Conservation (phyloP, 1,140 invertebrate genomes). For the Eupeodes corollae region DNA sequence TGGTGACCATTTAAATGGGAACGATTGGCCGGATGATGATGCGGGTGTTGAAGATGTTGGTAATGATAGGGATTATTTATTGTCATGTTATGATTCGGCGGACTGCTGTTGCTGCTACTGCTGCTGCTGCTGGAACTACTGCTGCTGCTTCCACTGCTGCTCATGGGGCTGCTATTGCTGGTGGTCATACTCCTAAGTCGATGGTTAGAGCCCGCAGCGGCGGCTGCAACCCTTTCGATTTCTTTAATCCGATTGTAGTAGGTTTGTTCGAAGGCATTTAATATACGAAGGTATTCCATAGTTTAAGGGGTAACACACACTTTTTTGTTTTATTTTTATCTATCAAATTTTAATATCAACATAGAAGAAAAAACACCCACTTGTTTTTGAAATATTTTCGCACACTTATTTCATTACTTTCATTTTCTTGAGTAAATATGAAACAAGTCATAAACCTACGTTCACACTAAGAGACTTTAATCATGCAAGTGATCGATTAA, state of each 20-base stretch:
- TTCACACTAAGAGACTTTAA: too few species aligned
- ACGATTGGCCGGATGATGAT: constrained; percentile 5
- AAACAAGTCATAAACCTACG: too few species aligned
- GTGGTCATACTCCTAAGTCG: constrained; percentile 5
- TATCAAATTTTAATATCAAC: not conserved
- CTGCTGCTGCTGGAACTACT: constrained; percentile 4
- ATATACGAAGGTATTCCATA: constrained; percentile 27
- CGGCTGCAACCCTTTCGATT: constrained; percentile 17
- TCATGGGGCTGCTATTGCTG: constrained; percentile 10
- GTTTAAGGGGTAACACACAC: not conserved
- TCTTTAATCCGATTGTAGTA: constrained; percentile 26
- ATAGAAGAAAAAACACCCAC: too few species aligned
- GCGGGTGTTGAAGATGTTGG: constrained; percentile 6
- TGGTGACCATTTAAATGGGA: too few species aligned
- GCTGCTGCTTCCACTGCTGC: constrained; percentile 11
- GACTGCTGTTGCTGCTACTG: not conserved
- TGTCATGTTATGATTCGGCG: too few species aligned
- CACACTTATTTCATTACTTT: too few species aligned
- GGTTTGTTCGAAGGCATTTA: constrained; percentile 26
- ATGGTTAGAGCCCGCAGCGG: constrained; percentile 1
- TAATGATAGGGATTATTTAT: too few species aligned
- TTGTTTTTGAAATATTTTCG: too few species aligned
- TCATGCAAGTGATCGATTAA: too few species aligned
- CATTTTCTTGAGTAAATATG: too few species aligned
- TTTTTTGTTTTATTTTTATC: constrained; percentile 1